These are phyloP conservation scores for Carollia perspicillata DNA, from an alignment of 2,113 vertebrate genomes.

Conservation along the genomic window DNA sequence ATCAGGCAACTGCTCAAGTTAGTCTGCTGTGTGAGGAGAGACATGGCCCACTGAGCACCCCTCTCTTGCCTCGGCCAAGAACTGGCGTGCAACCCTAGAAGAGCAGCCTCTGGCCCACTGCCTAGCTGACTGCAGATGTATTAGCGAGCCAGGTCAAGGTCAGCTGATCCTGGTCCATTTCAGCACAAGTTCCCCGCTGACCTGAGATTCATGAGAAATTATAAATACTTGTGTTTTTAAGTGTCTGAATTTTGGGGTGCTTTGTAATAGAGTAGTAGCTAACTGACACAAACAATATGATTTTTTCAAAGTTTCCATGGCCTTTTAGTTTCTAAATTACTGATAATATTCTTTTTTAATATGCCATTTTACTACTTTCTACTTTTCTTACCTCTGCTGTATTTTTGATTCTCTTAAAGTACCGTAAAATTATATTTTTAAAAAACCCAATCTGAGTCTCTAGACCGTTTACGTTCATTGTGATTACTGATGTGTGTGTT, in stretches of 20 bases:
- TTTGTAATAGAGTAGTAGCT: background rate
- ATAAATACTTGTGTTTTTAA: background rate
- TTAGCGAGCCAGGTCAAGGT: background rate
- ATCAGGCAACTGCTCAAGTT: background rate
- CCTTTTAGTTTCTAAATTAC: background rate
- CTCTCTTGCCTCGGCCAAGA: background rate
- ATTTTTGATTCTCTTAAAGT: background rate
- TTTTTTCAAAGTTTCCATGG: background rate
- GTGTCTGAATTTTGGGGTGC: background rate
- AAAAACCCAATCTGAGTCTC: background rate
- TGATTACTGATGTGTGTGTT: background rate
- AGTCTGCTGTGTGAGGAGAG: background rate
- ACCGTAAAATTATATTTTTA: background rate
- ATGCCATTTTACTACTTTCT: background rate
- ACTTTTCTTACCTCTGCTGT: background rate
- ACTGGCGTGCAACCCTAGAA: background rate
- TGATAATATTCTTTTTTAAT: background rate
- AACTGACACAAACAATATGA: background rate
- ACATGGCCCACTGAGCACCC: background rate
- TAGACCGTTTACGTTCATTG: background rate
- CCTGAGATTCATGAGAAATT: background rate
- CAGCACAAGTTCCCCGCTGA: background rate
- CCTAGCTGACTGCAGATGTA: background rate
- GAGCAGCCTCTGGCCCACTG: background rate
- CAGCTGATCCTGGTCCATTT: background rate